Percentiles rank a stretch among this genome's conserved stretches.
phyloP scores from a whole-genome alignment of 2,888 invertebrate genomes.

The Muschampia plurimacula region DNA sequence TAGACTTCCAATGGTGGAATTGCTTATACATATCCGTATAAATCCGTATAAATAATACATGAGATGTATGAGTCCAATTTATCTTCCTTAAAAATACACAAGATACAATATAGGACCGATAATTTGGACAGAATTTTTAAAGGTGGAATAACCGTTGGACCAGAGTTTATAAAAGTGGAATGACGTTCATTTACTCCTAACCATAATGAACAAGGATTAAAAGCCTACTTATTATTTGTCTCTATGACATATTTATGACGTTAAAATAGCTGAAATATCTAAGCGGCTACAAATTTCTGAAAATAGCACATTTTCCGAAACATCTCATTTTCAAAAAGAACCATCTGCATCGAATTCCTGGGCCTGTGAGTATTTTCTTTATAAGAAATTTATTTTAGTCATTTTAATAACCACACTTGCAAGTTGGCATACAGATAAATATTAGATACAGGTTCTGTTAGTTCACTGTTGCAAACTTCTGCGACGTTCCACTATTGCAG shows the following conservation, averaged over 20 bases:
- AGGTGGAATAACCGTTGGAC: neutral
- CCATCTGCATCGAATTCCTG: too few relatives aligned
- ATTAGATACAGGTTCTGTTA: too few relatives aligned
- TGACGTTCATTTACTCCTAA: neutral
- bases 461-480: too few relatives aligned
- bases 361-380: too few relatives aligned
- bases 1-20: conserved; percentile 73
- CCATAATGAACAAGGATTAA: conserved; percentile 2
- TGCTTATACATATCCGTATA: conserved; percentile 67
- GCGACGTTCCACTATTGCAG: too few relatives aligned
- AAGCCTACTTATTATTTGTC: conserved; percentile 11
- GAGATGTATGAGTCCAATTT: conserved; percentile 75
- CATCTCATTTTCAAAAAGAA: neutral
- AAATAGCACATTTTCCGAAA: neutral
- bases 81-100: too few relatives aligned
- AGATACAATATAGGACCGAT: neutral
- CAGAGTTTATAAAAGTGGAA: too few relatives aligned
- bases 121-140: neutral
- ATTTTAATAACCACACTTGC: too few relatives aligned
- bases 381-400: too few relatives aligned
- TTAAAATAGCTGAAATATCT: neutral
- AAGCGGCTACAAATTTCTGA: neutral
- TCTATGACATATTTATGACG: conserved; percentile 27
- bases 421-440: too few relatives aligned
- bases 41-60: conserved; percentile 68